Conservation (phyloP, 1,140 invertebrate genomes). For the Musca domestica region DNA sequence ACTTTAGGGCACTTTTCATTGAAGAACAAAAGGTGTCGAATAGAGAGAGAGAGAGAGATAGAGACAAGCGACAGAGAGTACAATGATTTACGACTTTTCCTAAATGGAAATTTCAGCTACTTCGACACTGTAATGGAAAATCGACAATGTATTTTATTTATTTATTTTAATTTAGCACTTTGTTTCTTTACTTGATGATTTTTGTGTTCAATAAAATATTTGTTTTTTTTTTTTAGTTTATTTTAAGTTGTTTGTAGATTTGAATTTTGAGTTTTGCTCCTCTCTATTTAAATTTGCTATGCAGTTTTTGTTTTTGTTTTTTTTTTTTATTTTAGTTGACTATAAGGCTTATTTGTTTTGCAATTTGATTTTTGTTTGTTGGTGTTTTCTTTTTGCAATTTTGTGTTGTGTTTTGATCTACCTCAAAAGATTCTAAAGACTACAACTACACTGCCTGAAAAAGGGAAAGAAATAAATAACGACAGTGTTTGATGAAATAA, state of each 20-base stretch:
- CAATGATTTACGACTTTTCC: no score
- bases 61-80: no score
- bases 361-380: neutral
- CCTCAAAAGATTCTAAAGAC: constrained; percentile 4
- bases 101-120: no score
- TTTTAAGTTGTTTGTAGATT: neutral
- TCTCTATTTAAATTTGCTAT: neutral
- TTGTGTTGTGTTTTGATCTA: no score
- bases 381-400: neutral
- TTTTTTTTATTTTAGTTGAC: no score
- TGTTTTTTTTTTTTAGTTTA: neutral
- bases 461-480: neutral
- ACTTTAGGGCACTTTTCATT: no score
- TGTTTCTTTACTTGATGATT: no score
- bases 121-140: no score
- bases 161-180: constrained; percentile 3
- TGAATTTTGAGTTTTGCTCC: neutral
- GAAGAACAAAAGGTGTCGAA: no score
- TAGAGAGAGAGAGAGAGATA: no score
- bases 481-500: no score
- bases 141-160: neutral
- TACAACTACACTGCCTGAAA: constrained; percentile 16
- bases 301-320: no score
- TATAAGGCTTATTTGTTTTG: neutral
- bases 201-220: constrained; percentile 7